Evolutionary conservation across 2,888 invertebrate species (phyloP).

Genomic region (Meteorus cinctellus): DNA sequence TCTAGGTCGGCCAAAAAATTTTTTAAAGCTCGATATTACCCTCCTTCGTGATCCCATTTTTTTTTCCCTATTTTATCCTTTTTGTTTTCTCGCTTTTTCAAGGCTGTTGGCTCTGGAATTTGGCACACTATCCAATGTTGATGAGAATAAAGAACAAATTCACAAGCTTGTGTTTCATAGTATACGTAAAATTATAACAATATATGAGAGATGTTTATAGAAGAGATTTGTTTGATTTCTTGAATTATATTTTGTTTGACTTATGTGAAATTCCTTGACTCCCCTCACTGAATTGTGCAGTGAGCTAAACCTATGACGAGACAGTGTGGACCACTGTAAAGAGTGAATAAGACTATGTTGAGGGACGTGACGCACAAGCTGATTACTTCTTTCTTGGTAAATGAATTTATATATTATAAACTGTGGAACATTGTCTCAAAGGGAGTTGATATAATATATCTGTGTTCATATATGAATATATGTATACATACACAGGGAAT

Average conservation of each 20-base stretch:
- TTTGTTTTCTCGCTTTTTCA: not conserved
- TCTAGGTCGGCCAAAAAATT: constrained; percentile 14
- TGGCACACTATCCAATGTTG: not conserved
- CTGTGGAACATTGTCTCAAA: not conserved
- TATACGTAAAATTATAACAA: not conserved
- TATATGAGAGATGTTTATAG: not conserved
- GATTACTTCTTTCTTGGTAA: not conserved
- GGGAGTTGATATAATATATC: not conserved
- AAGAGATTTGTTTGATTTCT: not conserved
- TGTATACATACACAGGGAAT: not conserved
- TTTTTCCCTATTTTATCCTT: not conserved
- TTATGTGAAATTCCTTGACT: not conserved
- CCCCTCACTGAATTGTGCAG: not conserved
- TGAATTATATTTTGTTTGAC: not conserved
- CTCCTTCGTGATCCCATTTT: not conserved
- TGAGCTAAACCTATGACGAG: constrained; percentile 4
- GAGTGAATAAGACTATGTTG: not conserved
- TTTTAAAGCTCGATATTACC: not conserved
- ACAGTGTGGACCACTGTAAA: not conserved
- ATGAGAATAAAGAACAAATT: too few species aligned
- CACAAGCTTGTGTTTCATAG: too few species aligned
- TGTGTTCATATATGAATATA: not conserved
- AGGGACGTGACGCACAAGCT: not conserved
- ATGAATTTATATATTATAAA: not conserved
- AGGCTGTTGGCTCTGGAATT: constrained; percentile 6